Evolutionary conservation across 2,797 vertebrate genomes (phyloP), one percentile per base, ranked within the genome.

Genomic region (Muraenolepis orangiensis): DNA sequence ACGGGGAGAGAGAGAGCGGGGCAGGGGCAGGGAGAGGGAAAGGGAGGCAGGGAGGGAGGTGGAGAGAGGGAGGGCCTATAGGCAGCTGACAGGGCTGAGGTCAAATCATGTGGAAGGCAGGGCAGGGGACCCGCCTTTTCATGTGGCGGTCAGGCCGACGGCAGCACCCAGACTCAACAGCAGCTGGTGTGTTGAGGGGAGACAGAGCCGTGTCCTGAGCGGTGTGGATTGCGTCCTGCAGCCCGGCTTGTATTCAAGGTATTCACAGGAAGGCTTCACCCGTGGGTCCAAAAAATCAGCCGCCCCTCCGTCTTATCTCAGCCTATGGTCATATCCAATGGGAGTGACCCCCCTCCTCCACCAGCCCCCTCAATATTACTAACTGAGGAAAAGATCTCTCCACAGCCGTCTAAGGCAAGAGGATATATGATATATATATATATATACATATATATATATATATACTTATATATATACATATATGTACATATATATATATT

Each of bases 131-230:
- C 75, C 34, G 79, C 71, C 67, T 78, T 66, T 81, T 87, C 81
- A 84, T 90, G 80, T 87, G 87, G 86, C 86, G 87, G 85, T 88
- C 85, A 51, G 69, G 84, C 82, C 82, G 85, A 85, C 80, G 84
- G 82, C 82, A 71, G 89, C 46, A 16, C 91, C 91, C 92, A 83
- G 88, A 86, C 89, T 93, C 92, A 80, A 87, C 89, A 80, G 92
- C 92, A 93, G 91, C 92, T 94, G 92, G 84, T 84, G 80, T 81
- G 84, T 76, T 46, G 66, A 70, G 40, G 80, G 76, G 79, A 79
- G 75, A 82, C 79, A 80, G 80, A 80, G 85, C 83, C 85, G 85
- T 75, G 71, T 78, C 87, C 74, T 80, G 80, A 87, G 40, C 23
- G 51, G 66, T 69, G 78, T 2, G 26, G 40, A 6, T 77, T 80